phyloP scores from a whole-genome alignment of 1,140 invertebrate species.

The Pectinophora gossypiella region DNA sequence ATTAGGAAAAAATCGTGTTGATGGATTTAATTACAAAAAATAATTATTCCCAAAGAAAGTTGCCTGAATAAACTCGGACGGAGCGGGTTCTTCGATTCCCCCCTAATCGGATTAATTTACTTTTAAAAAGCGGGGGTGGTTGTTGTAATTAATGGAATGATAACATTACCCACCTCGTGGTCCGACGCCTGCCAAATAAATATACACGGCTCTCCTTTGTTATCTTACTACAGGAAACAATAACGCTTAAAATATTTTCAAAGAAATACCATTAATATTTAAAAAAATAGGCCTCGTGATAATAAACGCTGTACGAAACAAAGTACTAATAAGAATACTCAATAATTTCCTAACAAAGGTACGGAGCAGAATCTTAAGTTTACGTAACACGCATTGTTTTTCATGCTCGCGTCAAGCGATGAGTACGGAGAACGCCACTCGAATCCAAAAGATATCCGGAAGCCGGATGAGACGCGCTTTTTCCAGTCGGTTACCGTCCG shows the following conservation, averaged over 20 bases:
- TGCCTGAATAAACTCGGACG: slow-evolving; percentile 68
- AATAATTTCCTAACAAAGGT: not conserved
- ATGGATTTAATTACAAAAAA: slow-evolving; percentile 75
- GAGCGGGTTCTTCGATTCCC: slow-evolving; percentile 72
- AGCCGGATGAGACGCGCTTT: slow-evolving; percentile 66
- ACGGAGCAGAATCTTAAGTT: not conserved
- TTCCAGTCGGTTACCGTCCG: slow-evolving; percentile 69
- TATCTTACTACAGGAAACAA: too few species aligned
- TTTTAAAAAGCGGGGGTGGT: slow-evolving; percentile 70
- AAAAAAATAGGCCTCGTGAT: too few species aligned
- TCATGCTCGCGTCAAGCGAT: slow-evolving; percentile 12
- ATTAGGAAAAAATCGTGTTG: slow-evolving; percentile 75
- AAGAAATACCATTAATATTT: too few species aligned
- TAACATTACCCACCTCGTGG: slow-evolving; percentile 69
- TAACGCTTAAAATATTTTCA: too few species aligned
- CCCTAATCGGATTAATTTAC: slow-evolving; percentile 74
- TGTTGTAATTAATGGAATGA: slow-evolving; percentile 74
- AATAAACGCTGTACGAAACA: too few species aligned
- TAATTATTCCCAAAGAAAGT: slow-evolving; percentile 73
- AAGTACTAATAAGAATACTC: not conserved
- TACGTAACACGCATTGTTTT: slow-evolving; percentile 8
- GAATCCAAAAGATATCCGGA: slow-evolving; percentile 40
- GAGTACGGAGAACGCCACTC: slow-evolving; percentile 37
- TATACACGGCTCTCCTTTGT: not conserved
- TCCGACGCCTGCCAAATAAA: slow-evolving; percentile 40